Evolutionary conservation across 2,888 invertebrate genomes (phyloP), one percentile per base, ranked within the genome.

Genomic region (Lasioglossum leucozonium): DNA sequence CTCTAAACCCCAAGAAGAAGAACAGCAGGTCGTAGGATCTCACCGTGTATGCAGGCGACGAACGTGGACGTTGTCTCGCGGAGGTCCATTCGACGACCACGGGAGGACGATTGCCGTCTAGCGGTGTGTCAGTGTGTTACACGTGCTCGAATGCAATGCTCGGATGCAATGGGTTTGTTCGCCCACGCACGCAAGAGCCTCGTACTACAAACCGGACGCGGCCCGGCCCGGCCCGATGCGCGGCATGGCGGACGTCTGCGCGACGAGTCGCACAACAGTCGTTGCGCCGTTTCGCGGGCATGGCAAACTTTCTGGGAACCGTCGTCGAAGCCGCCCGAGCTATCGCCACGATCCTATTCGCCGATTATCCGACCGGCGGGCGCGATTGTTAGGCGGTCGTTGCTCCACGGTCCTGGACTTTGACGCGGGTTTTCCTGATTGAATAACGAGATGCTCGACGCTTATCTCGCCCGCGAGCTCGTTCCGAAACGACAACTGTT

Each of bases 301-400:
- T 51, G 30, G 51, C 72, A 79, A 72, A 37, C 69, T 88, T 80
- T 87, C 80, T 81, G 81, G 79, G 85, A 80, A 81, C 73, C 51
- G 77, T 87, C 80, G 62, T 76, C 55, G 87, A 87, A 85, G 82
- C 82, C n/a, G 40, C 84, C 75, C 86, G 79, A 58, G 77, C 80
- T 78, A 86, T 87, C 80, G 76, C 30, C 81, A n/a, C n/a, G 84
- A 90, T 90, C 85, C 90, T 89, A 90, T 90, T 90, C 88, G 78
- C 37, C 74, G 88, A 87, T 90, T 88, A 82, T 88, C 85, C 87
- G 77, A 76, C 74, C 78, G 62, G 40, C 79, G 79, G 51, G 67
- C 82, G 72, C 81, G 78, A 90, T 87, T 85, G 87, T 85, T 81
- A 80, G 40, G 42, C 82, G 90, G 90, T 88, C 90, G 84, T 90